Percentiles rank a stretch among this genome's conserved stretches.
Evolutionary conservation across 2,113 vertebrate genomes (phyloP).

Genomic region (Gulo gulo): DNA sequence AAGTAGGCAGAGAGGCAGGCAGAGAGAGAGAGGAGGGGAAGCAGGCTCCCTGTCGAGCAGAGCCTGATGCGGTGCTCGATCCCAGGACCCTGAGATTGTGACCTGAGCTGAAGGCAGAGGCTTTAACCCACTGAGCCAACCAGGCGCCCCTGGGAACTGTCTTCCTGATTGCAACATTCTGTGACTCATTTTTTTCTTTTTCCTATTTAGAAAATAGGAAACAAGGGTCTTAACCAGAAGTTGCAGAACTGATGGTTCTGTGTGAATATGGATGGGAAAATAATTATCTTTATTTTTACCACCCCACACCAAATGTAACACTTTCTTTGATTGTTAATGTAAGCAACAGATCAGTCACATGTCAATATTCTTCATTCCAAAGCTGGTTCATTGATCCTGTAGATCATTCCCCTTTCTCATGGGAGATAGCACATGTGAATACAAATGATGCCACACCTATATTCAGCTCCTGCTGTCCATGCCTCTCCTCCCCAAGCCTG

Average conservation of each 20-base stretch:
- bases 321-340: neutral
- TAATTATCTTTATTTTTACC: constrained; percentile 31
- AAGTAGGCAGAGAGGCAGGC: no score
- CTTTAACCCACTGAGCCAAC: no score
- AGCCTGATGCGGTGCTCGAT: no score
- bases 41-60: no score
- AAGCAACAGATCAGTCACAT: neutral
- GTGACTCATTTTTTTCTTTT: neutral
- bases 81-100: no score
- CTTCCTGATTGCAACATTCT: constrained; percentile 14
- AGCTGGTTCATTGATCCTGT: neutral
- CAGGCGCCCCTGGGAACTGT: neutral
- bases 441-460: neutral
- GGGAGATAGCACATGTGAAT: neutral
- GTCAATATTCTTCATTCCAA: neutral
- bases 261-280: neutral
- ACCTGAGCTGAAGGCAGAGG: no score
- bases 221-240: neutral
- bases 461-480: neutral
- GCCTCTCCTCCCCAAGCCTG: neutral
- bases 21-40: no score
- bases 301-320: neutral
- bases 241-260: neutral
- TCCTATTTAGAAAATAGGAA: neutral
- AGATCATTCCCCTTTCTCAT: neutral